Percentiles rank a stretch among this genome's conserved stretches.
Evolutionary conservation across 2,888 invertebrate genomes (phyloP).

Genomic region (Meandrusa payeni): DNA sequence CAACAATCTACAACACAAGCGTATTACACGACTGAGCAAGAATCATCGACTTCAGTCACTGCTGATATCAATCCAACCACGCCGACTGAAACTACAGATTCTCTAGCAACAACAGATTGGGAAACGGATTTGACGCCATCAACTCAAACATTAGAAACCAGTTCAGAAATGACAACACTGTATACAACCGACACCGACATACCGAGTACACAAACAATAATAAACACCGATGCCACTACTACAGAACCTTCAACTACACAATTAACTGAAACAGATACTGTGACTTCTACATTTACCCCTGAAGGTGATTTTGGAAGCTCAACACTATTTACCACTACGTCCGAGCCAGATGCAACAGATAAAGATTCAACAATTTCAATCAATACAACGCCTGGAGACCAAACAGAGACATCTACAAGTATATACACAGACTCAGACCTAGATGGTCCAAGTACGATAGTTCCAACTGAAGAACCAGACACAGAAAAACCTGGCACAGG

Average conservation of each 20-base stretch:
- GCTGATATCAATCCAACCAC: neutral
- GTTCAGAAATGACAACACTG: neutral
- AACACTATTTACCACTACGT: neutral
- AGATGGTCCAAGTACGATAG: neutral
- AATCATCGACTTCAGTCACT: neutral
- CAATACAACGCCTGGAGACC: too few relatives aligned
- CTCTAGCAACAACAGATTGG: neutral
- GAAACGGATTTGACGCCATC: neutral
- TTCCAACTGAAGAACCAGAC: constrained; percentile 3
- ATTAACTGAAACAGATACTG: neutral
- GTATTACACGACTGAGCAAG: neutral
- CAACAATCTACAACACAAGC: constrained; percentile 1
- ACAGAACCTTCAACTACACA: constrained; percentile 2
- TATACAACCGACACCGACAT: neutral
- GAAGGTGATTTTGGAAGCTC: neutral
- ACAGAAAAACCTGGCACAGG: constrained; percentile 2
- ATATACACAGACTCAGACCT: neutral
- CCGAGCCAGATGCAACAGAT: neutral
- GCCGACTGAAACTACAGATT: neutral
- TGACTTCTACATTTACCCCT: neutral
- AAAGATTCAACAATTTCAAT: constrained; percentile 3
- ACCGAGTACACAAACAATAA: neutral
- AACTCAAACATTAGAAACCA: neutral
- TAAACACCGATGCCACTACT: neutral
- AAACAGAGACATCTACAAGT: too few relatives aligned